phyloP scores from a whole-genome alignment of 1,140 invertebrate species.

The Dendroctonus ponderosae region DNA sequence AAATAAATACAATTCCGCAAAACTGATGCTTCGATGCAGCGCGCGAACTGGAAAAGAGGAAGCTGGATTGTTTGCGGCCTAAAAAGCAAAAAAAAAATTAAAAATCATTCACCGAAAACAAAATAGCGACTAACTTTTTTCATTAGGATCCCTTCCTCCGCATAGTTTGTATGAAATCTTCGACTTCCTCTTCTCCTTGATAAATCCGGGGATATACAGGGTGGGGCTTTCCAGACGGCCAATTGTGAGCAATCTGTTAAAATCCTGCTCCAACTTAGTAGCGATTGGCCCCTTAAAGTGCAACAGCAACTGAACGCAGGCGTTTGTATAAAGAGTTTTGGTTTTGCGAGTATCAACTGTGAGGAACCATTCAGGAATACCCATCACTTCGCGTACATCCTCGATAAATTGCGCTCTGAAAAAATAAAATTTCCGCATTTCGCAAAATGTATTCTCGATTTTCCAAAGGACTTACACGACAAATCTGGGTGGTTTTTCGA shows the following conservation, averaged over 20 bases:
- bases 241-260: slow-evolving; percentile 69
- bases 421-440: slow-evolving; percentile 15
- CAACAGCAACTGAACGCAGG: slow-evolving; percentile 84
- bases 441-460: background rate
- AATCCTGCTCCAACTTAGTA: slow-evolving; percentile 73
- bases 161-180: slow-evolving; percentile 72
- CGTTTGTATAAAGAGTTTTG: slow-evolving; percentile 70
- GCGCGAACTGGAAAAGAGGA: slow-evolving; percentile 19
- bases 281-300: slow-evolving; percentile 84
- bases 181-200: slow-evolving; percentile 67
- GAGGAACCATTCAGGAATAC: slow-evolving; percentile 86
- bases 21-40: background rate
- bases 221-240: slow-evolving; percentile 72
- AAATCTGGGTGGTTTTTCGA: slow-evolving; percentile 83
- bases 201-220: slow-evolving; percentile 75
- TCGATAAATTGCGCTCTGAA: slow-evolving; percentile 79
- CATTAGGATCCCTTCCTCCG: slow-evolving; percentile 68
- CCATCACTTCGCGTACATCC: slow-evolving; percentile 77
- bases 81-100: slow-evolving; percentile 12
- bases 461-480: slow-evolving; percentile 67
- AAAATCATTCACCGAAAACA: background rate
- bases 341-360: slow-evolving; percentile 80
- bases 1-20: slow-evolving; percentile 15
- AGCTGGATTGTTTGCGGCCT: slow-evolving; percentile 18
- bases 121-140: slow-evolving; percentile 52